Conservation (phyloP, 2,888 invertebrate genomes). For the Smittia aterrima region DNA sequence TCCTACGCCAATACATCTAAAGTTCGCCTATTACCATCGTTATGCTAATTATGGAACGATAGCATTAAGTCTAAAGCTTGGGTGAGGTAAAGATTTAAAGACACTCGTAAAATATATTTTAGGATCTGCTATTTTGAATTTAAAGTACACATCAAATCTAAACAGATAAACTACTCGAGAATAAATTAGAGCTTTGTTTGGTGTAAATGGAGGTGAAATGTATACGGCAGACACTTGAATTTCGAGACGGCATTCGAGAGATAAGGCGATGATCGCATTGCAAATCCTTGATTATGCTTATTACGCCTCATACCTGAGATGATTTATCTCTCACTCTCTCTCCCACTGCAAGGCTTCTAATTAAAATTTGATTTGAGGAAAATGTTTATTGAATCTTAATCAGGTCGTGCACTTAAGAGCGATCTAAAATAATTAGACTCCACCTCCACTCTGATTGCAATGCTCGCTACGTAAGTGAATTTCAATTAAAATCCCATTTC, state of each 20-base stretch:
- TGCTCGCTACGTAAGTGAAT: too few species aligned
- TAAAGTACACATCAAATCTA: constrained; percentile 24
- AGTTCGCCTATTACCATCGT: constrained; percentile 6
- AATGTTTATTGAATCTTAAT: constrained; percentile 29
- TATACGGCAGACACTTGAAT: background rate
- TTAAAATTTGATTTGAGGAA: constrained; percentile 17
- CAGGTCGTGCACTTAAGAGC: too few species aligned
- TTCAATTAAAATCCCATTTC: too few species aligned
- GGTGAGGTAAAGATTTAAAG: constrained; percentile 10
- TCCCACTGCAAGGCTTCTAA: background rate
- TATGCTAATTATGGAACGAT: constrained; percentile 17
- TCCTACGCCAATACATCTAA: background rate
- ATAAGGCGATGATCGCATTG: background rate
- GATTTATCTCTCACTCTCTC: constrained; percentile 1
- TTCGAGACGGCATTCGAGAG: background rate
- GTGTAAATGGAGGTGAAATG: background rate
- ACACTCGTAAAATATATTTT: constrained; percentile 13
- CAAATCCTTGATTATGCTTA: background rate
- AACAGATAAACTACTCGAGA: background rate
- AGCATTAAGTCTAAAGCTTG: constrained; percentile 7
- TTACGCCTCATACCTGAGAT: background rate
- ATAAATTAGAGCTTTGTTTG: constrained; percentile 22
- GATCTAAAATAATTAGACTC: background rate
- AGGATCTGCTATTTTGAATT: constrained; percentile 4
- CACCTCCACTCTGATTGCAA: background rate